Base-by-base conservation (phyloP, 2,888 invertebrate genomes). In the Tetrapedia diversipes region DNA sequence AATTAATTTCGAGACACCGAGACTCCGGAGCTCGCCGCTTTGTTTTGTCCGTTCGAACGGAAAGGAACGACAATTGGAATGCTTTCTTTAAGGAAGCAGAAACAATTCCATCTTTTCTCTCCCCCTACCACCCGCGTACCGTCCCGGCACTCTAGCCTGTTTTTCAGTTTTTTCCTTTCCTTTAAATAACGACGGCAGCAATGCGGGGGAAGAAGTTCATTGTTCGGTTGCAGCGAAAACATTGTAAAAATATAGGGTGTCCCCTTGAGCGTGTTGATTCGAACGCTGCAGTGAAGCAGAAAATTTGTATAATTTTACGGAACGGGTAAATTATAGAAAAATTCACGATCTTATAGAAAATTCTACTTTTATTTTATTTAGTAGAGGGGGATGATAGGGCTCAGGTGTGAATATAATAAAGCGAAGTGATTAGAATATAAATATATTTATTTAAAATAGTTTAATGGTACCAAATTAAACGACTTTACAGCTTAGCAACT, bases 1-100 rank as follows among this genome's bases (percentile, higher is more conserved):
- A 74, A 82, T 82, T 82, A 80, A 80, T 80, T 74, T 76, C 39
- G 41, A 76, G 65, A 79, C 72, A 61, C 29, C 65, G 65, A 39
- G 61, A 61, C 16, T 24, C 34, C 43, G 24, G 27, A n/a, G 27
- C 57, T 41, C 7, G 47, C 37, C 43, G n/a, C 29, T 41, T 77
- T 69, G 54, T 67, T 70, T 78, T 65, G 63, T 37, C 43, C 70
- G 67, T 14, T 39, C 63, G 49, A 53, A 24, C 64, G 67, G 39
- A 39, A 56, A 32, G 47, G 59, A 57, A 67, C 49, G 75, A 69
- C 65, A 66, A 76, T 73, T 67, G 61, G 61, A 76, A 63, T 45
- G 67, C 56, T 67, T 76, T 61, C 56, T 61, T 73, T 39, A 32
- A 57, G 61, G 37, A 24, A 57, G 59, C 27, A 34, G 37, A 72